phyloP scores from a whole-genome alignment of 1,140 invertebrate species.

The Periplaneta americana region DNA sequence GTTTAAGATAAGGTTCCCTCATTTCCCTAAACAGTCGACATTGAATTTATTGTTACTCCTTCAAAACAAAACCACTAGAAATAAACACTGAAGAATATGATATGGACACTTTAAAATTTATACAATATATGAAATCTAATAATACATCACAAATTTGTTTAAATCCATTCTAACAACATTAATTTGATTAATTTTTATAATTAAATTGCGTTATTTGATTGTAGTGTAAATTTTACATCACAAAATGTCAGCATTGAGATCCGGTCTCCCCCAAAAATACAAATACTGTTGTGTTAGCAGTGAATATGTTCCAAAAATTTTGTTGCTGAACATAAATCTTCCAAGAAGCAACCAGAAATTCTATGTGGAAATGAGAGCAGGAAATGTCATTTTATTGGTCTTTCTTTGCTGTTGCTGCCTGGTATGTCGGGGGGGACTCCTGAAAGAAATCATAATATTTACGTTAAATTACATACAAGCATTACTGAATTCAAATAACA shows the following conservation, averaged over 20 bases:
- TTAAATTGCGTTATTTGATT: background rate
- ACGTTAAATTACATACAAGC: constrained; percentile 7
- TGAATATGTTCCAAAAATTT: too few species aligned
- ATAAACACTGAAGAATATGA: background rate
- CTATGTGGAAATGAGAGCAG: background rate
- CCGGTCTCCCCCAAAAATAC: background rate
- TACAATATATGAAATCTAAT: background rate
- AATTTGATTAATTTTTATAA: too few species aligned
- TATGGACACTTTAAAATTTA: background rate
- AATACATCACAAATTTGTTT: background rate
- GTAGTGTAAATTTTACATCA: background rate
- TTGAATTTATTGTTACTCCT: too few species aligned
- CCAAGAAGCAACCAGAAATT: background rate
- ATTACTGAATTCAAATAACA: too few species aligned
- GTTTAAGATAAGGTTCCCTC: too few species aligned
- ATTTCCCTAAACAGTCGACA: too few species aligned
- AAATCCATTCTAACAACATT: background rate
- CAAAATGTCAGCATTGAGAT: background rate
- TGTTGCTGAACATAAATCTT: background rate
- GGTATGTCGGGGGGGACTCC: constrained; percentile 72
- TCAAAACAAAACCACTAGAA: background rate
- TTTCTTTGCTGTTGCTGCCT: constrained; percentile 51
- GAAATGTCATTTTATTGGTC: constrained; percentile 32
- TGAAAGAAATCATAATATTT: constrained; percentile 35
- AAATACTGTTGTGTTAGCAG: background rate